Evolutionary conservation across 2,113 vertebrate species (phyloP).

Genomic region (Chaetops frenatus): DNA sequence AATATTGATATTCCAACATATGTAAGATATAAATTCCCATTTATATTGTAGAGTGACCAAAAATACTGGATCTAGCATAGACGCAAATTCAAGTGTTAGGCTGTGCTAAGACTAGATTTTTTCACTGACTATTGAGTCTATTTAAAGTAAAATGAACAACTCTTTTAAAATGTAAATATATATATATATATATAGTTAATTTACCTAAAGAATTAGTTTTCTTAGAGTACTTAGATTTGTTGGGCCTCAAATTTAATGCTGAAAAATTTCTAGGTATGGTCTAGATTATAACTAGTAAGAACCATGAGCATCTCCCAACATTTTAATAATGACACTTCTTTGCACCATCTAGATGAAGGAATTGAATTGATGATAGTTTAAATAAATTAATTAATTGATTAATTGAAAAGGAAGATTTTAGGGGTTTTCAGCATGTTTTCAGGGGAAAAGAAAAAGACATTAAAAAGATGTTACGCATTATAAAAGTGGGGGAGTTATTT

Average conservation of each 20-base stretch:
- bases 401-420: not conserved
- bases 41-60: not conserved
- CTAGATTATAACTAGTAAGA: not conserved
- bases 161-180: not conserved
- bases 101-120: not conserved
- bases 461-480: not conserved
- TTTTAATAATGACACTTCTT: not conserved
- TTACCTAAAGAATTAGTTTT: not conserved
- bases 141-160: not conserved
- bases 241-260: not conserved
- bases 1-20: not conserved
- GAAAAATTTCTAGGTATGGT: not conserved
- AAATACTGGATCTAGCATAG: not conserved
- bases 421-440: not conserved
- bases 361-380: not conserved
- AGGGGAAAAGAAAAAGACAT: fast-evolving
- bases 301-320: not conserved
- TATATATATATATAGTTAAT: not conserved
- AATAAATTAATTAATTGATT: not conserved
- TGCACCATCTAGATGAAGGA: not conserved
- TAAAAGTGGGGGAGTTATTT: not conserved
- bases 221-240: not conserved
- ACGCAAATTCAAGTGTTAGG: not conserved
- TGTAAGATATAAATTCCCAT: not conserved
- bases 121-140: not conserved